A percentile compares a stretch with the other conserved stretches of the same genome.
Evolutionary conservation across 2,113 vertebrate genomes (phyloP).

Genomic region (Neomonachus schauinslandi): DNA sequence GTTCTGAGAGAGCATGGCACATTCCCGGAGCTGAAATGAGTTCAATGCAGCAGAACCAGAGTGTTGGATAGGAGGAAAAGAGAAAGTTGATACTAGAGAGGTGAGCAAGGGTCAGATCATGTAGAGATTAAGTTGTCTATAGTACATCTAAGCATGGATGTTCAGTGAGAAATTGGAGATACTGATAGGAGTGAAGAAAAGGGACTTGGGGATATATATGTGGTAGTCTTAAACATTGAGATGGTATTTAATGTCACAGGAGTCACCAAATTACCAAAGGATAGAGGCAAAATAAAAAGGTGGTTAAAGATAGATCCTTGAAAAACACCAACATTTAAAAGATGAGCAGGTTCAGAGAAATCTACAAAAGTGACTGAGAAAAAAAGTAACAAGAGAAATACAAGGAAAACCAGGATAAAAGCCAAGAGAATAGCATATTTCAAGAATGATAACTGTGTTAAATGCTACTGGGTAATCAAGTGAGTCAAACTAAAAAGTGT

Average conservation of each 20-base stretch:
- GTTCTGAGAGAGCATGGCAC: not conserved
- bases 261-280: not conserved
- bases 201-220: not conserved
- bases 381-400: not conserved
- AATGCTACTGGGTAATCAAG: not conserved
- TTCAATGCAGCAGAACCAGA: not conserved
- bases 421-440: slow-evolving; percentile 1
- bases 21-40: not conserved
- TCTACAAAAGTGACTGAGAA: not conserved
- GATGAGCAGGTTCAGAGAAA: not conserved
- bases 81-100: not conserved
- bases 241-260: not conserved
- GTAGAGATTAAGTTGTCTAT: not conserved
- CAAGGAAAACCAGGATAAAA: not conserved
- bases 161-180: not conserved
- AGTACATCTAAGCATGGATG: not conserved
- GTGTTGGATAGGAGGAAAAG: not conserved
- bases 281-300: not conserved
- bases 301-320: not conserved
- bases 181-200: not conserved
- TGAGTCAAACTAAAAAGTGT: not conserved
- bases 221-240: not conserved
- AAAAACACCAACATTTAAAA: not conserved
- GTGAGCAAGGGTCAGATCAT: not conserved
- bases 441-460: slow-evolving; percentile 22